Percentiles rank a stretch among this genome's conserved stretches.
Conservation (phyloP, 2,888 invertebrate species). For the Neocrepidodera transversa region DNA sequence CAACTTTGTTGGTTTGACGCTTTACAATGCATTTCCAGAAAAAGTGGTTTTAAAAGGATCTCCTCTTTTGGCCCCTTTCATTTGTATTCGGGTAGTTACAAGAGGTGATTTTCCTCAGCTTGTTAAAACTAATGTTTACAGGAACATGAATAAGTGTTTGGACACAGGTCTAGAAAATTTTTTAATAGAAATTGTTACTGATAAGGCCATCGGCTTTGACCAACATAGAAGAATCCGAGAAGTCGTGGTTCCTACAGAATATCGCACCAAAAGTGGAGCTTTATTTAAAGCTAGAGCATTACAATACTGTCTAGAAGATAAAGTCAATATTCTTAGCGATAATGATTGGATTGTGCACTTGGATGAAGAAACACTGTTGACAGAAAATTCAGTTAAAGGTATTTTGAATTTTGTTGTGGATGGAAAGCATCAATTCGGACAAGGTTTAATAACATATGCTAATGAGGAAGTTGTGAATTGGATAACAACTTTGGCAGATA, state of each 20-base stretch:
- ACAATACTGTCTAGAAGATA: slow-evolving; percentile 93
- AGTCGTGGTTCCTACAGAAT: slow-evolving; percentile 86
- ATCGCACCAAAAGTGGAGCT: slow-evolving; percentile 89
- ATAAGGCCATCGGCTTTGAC: slow-evolving; percentile 81
- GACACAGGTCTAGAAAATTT: slow-evolving; percentile 95
- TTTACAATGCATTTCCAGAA: slow-evolving; percentile 95
- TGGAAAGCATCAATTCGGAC: slow-evolving; percentile 94
- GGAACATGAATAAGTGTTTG: slow-evolving; percentile 86
- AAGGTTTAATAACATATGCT: slow-evolving; percentile 92
- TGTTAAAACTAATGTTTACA: slow-evolving; percentile 83
- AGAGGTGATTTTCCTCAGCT: slow-evolving; percentile 92
- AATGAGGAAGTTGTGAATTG: slow-evolving; percentile 96
- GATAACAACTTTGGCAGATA: slow-evolving; percentile 95
- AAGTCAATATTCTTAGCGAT: slow-evolving; percentile 83
- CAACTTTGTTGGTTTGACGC: slow-evolving; percentile 83
- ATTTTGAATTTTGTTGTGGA: slow-evolving; percentile 92
- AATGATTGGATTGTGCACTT: slow-evolving; percentile 97
- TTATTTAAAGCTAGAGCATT: slow-evolving; percentile 80
- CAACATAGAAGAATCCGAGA: slow-evolving; percentile 83
- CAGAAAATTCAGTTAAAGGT: slow-evolving; percentile 85
- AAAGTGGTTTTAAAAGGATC: slow-evolving; percentile 86
- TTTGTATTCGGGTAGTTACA: slow-evolving; percentile 93
- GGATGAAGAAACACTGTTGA: slow-evolving; percentile 94
- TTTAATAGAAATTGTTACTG: slow-evolving; percentile 94
- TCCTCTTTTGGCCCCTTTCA: slow-evolving; percentile 89